Evolutionary conservation across 2,113 vertebrate genomes (phyloP).

Genomic region (Dicrurus megarhynchus): DNA sequence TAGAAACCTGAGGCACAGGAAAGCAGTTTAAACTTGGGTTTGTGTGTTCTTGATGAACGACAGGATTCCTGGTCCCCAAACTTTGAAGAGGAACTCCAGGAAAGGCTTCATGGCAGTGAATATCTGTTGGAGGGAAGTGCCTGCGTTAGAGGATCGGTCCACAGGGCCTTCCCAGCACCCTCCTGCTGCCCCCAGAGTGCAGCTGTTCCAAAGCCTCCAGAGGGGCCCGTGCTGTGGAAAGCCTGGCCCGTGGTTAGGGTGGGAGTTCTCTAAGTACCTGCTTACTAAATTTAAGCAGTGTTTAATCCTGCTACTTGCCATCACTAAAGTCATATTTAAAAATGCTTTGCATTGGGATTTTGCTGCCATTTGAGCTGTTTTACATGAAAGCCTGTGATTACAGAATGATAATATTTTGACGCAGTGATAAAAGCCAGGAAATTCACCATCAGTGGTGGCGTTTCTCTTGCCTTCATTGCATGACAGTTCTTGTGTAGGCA

Average conservation of each 20-base stretch:
- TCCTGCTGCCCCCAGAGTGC: not conserved
- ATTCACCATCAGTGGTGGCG: not conserved
- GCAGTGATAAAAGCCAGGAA: not conserved
- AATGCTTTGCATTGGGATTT: not conserved
- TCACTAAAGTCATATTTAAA: not conserved
- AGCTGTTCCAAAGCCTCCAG: not conserved
- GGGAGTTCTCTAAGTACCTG: not conserved
- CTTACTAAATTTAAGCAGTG: not conserved
- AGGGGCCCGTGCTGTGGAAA: not conserved
- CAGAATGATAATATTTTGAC: constrained; percentile 11
- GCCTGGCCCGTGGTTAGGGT: not conserved
- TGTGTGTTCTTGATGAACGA: not conserved
- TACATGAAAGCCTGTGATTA: not conserved
- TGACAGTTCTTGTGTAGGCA: constrained; percentile 11
- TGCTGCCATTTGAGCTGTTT: not conserved
- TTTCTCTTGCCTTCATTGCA: not conserved
- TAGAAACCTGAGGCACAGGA: not conserved
- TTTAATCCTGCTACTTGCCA: not conserved
- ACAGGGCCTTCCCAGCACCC: not conserved
- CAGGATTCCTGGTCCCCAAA: not conserved
- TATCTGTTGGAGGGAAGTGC: not conserved
- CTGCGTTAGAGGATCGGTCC: too few relatives aligned
- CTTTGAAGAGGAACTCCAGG: not conserved
- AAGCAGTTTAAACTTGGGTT: not conserved
- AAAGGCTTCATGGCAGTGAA: not conserved